phyloP scores from a whole-genome alignment of 2,888 invertebrate species.

The Antitype chi region DNA sequence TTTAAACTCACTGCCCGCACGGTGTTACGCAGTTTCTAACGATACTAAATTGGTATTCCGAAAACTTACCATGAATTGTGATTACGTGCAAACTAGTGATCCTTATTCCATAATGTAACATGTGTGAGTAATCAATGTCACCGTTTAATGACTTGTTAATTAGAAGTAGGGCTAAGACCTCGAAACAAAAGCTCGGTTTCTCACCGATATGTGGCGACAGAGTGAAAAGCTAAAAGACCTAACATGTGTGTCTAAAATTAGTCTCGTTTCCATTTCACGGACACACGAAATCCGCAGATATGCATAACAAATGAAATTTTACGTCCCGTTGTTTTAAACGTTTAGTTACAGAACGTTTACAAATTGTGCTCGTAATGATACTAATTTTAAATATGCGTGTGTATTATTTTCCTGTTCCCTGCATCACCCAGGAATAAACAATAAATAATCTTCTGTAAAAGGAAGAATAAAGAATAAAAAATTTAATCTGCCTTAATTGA shows the following conservation, averaged over 20 bases:
- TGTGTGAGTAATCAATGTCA: constrained; percentile 29
- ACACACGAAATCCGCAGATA: constrained; percentile 48
- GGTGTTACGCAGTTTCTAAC: constrained; percentile 62
- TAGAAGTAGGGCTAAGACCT: constrained; percentile 25
- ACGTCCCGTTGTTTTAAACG: constrained; percentile 47
- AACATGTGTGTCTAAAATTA: constrained; percentile 45
- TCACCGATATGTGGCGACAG: constrained; percentile 23
- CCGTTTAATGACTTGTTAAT: constrained; percentile 26
- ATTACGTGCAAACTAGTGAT: constrained; percentile 36
- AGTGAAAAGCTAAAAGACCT: constrained; percentile 23
- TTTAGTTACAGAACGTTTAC: constrained; percentile 6
- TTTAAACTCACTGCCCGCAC: constrained; percentile 72
- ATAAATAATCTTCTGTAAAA: neutral
- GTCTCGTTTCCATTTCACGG: constrained; percentile 51
- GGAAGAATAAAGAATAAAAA: neutral
- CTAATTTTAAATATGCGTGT: constrained; percentile 8
- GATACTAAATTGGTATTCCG: constrained; percentile 27
- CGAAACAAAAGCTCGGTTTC: constrained; percentile 38
- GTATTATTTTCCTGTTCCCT: constrained; percentile 22
- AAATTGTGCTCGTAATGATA: constrained; percentile 12
- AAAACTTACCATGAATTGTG: constrained; percentile 44
- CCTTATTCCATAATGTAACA: constrained; percentile 29
- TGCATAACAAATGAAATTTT: constrained; percentile 54
- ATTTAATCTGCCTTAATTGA: neutral
- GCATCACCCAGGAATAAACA: constrained; percentile 3